Percentiles rank a stretch among this genome's conserved stretches.
phyloP scores from a whole-genome alignment of 92 coral and sea anemone genomes.

The Epizoanthus scotinus region DNA sequence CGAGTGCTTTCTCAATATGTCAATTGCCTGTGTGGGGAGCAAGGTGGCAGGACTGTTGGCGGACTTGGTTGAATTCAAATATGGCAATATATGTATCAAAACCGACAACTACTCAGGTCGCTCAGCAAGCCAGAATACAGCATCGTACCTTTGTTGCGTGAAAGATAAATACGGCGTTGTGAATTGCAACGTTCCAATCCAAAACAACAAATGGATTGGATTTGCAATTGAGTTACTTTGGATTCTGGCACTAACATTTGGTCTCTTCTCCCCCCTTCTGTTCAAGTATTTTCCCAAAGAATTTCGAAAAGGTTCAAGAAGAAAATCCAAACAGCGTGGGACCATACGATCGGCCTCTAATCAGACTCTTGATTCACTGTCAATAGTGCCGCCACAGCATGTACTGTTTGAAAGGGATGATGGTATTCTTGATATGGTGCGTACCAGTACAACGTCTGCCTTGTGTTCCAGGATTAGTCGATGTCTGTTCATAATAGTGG shows the following conservation, averaged over 20 bases:
- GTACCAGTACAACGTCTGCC: conserved; percentile 71
- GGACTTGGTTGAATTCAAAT: conserved; percentile 5
- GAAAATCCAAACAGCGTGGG: conserved; percentile 45
- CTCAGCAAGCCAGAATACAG: background rate
- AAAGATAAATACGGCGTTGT: conserved; percentile 42
- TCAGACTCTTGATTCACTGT: conserved; percentile 50
- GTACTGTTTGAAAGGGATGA: conserved; percentile 67
- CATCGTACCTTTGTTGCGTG: conserved; percentile 64
- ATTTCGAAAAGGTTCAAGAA: conserved; percentile 63
- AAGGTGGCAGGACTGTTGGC: conserved; percentile 38
- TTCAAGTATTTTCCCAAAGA: conserved; percentile 92
- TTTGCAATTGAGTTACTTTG: conserved; percentile 71
- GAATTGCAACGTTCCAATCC: conserved; percentile 56
- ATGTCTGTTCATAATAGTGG: conserved; percentile 77
- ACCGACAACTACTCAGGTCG: background rate
- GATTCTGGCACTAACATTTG: conserved; percentile 71
- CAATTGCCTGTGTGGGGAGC: conserved; percentile 34
- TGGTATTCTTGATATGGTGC: conserved; percentile 65
- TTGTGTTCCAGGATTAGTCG: conserved; percentile 84
- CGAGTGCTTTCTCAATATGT: conserved; percentile 58
- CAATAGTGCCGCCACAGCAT: conserved; percentile 47
- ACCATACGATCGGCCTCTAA: conserved; percentile 51
- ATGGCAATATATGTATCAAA: conserved; percentile 65
- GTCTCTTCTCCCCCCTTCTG: conserved; percentile 80
- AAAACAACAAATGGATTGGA: conserved; percentile 70